phyloP scores from a whole-genome alignment of 2,113 vertebrate genomes.

The Zootoca vivipara region DNA sequence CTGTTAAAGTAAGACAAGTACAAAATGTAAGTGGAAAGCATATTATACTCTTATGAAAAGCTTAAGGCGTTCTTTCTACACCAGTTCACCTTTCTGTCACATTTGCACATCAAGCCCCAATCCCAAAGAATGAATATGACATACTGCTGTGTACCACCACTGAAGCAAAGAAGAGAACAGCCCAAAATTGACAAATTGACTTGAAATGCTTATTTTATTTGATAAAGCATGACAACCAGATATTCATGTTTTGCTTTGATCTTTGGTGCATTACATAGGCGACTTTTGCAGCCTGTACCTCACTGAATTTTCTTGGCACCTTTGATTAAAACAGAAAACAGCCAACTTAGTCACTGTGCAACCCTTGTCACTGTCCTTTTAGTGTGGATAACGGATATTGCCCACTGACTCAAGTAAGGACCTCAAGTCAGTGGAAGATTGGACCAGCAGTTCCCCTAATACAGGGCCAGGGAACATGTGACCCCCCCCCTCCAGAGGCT shows the following conservation, averaged over 20 bases:
- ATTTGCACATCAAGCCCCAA: fast-evolving
- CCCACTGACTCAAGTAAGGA: neutral
- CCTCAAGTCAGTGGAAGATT: neutral
- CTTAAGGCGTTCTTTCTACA: neutral
- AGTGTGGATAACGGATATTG: neutral
- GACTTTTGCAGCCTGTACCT: neutral
- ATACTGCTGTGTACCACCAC: neutral
- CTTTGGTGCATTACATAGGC: neutral
- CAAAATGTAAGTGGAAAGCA: neutral
- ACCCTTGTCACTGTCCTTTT: neutral
- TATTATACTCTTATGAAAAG: neutral
- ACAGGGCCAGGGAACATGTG: too few species aligned
- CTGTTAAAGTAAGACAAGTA: neutral
- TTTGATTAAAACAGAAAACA: neutral
- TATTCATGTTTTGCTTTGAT: neutral
- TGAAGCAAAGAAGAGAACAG: neutral
- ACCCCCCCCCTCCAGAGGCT: neutral
- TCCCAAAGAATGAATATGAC: neutral
- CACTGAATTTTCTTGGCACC: neutral
- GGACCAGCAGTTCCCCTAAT: neutral
- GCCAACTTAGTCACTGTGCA: neutral
- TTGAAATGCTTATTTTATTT: neutral
- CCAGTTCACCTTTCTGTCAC: neutral
- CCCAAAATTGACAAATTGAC: neutral
- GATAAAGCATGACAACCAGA: neutral